These are phyloP conservation scores for Protodeltote pygarga DNA, from an alignment of 2,888 invertebrate genomes.

Conservation along the genomic window DNA sequence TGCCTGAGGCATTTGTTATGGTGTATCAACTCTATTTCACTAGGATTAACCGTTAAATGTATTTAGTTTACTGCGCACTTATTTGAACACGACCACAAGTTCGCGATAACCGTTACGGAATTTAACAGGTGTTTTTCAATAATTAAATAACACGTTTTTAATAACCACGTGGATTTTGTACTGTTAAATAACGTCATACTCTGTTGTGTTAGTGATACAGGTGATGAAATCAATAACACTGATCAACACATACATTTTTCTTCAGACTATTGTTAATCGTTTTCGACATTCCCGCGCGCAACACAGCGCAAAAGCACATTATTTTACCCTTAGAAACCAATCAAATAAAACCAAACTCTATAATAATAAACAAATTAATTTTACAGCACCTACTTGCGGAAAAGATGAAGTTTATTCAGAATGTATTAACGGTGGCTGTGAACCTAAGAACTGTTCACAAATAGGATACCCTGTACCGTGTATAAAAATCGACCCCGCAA, in stretches of 20 bases:
- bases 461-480: constrained; percentile 47
- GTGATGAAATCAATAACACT: no score
- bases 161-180: not conserved
- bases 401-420: constrained; percentile 44
- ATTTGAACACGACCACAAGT: not conserved
- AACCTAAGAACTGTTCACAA: constrained; percentile 45
- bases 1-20: no score
- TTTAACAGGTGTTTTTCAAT: constrained; percentile 24
- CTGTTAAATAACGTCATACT: not conserved
- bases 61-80: not conserved
- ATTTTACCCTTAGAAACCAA: no score
- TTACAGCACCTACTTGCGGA: constrained; percentile 37
- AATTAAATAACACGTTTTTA: constrained; percentile 1
- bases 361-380: constrained; percentile 11
- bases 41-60: not conserved
- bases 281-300: no score
- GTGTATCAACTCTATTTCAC: not conserved
- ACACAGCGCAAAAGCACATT: no score
- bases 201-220: no score
- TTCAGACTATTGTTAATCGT: no score
- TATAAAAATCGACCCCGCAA: constrained; percentile 19
- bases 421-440: constrained; percentile 44
- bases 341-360: no score
- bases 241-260: no score
- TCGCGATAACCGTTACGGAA: constrained; percentile 7